Percentiles rank a stretch among this genome's conserved stretches.
Evolutionary conservation across 1,140 invertebrate species (phyloP).

Genomic region (Anastrepha obliqua): DNA sequence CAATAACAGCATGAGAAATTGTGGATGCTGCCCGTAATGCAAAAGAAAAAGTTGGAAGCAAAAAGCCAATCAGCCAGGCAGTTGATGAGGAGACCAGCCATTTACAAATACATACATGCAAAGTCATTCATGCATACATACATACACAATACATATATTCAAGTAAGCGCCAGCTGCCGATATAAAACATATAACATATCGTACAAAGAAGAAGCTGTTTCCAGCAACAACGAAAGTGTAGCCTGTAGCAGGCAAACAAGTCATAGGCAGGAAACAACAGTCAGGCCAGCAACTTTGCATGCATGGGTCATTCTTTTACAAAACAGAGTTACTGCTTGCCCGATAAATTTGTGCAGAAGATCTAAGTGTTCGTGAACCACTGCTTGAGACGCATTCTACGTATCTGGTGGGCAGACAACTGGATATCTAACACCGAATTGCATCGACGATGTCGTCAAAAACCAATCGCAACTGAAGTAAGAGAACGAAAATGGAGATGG

Average conservation of each 20-base stretch:
- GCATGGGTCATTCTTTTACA: neutral
- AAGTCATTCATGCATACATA: neutral
- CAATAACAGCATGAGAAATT: neutral
- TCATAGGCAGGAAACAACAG: neutral
- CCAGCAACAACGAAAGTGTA: neutral
- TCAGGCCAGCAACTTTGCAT: neutral
- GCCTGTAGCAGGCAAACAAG: neutral
- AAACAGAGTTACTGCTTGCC: neutral
- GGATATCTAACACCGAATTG: too few species aligned
- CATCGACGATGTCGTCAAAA: too few species aligned
- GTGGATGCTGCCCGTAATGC: neutral
- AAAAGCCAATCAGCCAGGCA: conserved; percentile 22
- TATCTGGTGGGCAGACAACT: too few species aligned
- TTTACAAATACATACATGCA: neutral
- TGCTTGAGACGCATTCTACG: too few species aligned
- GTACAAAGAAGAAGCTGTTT: neutral
- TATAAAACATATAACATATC: neutral
- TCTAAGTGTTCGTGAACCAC: too few species aligned
- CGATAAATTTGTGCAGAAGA: too few species aligned
- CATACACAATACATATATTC: neutral
- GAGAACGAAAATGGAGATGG: too few species aligned
- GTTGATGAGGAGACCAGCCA: neutral
- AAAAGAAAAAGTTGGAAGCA: neutral
- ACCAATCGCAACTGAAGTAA: too few species aligned
- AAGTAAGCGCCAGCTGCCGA: neutral